Conservation (phyloP, 64 coral and sea anemone species). For the Platygyra sinensis region DNA sequence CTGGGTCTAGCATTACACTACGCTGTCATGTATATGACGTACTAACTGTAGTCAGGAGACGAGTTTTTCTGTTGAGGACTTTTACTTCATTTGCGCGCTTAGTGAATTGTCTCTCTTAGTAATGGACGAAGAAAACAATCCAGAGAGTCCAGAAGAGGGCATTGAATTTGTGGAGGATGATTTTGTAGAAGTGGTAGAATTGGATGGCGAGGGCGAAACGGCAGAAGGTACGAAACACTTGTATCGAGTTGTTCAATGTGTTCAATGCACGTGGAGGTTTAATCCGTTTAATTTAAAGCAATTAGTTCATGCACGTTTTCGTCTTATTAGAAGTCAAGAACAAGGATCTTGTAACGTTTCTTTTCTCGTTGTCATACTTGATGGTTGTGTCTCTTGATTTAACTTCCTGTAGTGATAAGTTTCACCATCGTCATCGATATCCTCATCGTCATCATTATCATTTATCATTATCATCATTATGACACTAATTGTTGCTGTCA, state of each 20-base stretch:
- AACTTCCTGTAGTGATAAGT: too few species aligned
- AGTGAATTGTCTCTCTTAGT: not conserved
- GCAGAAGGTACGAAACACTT: slow-evolving; percentile 21
- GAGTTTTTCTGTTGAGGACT: not conserved
- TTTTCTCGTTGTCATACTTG: too few species aligned
- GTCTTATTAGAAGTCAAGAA: too few species aligned
- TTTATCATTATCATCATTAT: not conserved
- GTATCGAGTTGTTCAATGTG: too few species aligned
- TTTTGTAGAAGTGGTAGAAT: slow-evolving; percentile 82
- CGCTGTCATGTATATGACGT: not conserved
- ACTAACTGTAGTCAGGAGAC: not conserved
- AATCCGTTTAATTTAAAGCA: too few species aligned
- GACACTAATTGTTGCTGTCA: not conserved
- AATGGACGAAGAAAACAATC: slow-evolving; percentile 67
- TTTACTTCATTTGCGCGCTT: not conserved
- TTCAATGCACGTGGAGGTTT: too few species aligned
- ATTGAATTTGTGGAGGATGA: slow-evolving; percentile 75
- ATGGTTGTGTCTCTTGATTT: too few species aligned
- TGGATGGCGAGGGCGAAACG: slow-evolving; percentile 54
- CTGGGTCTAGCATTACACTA: not conserved
- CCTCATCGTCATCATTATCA: too few species aligned
- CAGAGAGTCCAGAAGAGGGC: slow-evolving; percentile 43
- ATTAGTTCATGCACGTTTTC: too few species aligned
- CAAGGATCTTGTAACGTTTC: too few species aligned
- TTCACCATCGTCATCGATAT: not conserved